These are phyloP conservation scores for Elymnias hypermnestra DNA, from an alignment of 1,140 invertebrate species.

Conservation along the genomic window DNA sequence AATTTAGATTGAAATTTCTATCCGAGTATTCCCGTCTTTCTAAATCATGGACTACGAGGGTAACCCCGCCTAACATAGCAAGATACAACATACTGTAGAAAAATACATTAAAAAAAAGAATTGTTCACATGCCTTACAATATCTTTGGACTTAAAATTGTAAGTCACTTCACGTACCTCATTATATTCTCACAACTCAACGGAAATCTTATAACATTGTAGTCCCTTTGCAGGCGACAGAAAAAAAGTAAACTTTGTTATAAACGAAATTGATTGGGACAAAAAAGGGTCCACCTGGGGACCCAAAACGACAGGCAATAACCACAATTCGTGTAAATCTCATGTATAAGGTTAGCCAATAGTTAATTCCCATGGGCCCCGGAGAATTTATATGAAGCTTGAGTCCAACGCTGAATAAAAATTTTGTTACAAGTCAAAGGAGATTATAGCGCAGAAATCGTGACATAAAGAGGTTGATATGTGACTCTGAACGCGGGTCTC, in stretches of 20 bases:
- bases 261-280: slow-evolving; percentile 2
- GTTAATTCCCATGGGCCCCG: neutral
- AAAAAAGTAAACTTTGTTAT: neutral
- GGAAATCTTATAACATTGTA: neutral
- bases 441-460: too few species aligned
- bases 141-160: neutral
- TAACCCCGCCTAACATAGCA: too few species aligned
- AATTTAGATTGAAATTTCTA: too few species aligned
- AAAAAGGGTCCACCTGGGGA: slow-evolving; percentile 3
- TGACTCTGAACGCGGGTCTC: slow-evolving; percentile 1
- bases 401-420: neutral
- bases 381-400: neutral
- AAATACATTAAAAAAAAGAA: too few species aligned
- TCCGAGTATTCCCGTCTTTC: too few species aligned
- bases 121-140: too few species aligned
- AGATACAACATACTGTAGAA: too few species aligned
- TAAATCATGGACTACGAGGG: too few species aligned
- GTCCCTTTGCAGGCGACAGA: neutral
- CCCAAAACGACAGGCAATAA: neutral
- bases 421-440: neutral
- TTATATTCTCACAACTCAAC: neutral
- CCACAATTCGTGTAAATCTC: slow-evolving; percentile 1
- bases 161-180: neutral
- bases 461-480: slow-evolving; percentile 6
- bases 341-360: slow-evolving; percentile 3